These are phyloP conservation scores for Argynnis bischoffii DNA, from an alignment of 2,888 invertebrate species.

Conservation along the genomic window DNA sequence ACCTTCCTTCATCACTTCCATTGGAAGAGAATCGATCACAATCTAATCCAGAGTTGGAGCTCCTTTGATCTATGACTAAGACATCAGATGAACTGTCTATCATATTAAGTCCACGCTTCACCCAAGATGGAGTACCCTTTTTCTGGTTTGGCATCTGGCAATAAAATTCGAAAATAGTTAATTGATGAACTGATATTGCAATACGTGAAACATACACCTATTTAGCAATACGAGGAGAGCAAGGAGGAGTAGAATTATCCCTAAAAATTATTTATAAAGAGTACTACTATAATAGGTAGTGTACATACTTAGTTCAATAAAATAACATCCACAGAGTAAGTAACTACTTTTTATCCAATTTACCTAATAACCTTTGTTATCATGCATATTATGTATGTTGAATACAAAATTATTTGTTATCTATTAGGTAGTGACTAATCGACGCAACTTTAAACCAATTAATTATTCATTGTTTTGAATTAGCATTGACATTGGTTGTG, in stretches of 20 bases:
- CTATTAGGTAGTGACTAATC: too few species aligned
- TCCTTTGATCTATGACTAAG: conserved; percentile 82
- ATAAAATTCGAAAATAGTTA: not conserved
- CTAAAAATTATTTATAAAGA: too few species aligned
- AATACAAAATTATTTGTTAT: too few species aligned
- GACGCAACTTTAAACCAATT: not conserved
- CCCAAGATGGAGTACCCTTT: conserved; percentile 81
- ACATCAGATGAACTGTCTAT: conserved; percentile 79
- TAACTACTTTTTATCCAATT: too few species aligned
- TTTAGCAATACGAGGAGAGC: not conserved
- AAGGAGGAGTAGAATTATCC: too few species aligned
- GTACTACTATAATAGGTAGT: too few species aligned
- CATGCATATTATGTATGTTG: too few species aligned
- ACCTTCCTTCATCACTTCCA: conserved; percentile 78
- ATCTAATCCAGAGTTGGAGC: conserved; percentile 72
- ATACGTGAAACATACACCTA: not conserved
- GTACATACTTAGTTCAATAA: too few species aligned
- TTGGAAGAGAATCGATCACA: conserved; percentile 74
- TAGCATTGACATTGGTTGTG: conserved; percentile 7
- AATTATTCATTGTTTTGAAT: not conserved
- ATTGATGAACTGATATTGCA: not conserved
- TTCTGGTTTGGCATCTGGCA: conserved; percentile 76
- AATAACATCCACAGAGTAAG: too few species aligned
- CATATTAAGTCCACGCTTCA: conserved; percentile 81
- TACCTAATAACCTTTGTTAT: too few species aligned